Evolutionary conservation across 2,888 invertebrate genomes (phyloP).

Genomic region (Synergus gifuensis): DNA sequence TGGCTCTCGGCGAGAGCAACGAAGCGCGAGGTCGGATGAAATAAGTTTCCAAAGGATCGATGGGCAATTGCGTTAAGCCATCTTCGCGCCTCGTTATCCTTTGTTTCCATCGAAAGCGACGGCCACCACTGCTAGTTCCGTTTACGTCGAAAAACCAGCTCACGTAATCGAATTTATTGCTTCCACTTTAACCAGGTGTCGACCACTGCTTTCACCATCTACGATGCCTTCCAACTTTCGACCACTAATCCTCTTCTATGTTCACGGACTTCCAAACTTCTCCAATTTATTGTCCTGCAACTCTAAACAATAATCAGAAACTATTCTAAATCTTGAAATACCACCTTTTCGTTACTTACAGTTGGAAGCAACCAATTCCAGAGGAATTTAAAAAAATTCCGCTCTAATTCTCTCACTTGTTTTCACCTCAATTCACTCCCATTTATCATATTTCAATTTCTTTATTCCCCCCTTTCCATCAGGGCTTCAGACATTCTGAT

Average conservation of each 20-base stretch:
- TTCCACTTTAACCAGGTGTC: conserved; percentile 42
- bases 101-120: conserved; percentile 58
- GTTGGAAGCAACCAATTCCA: too few species aligned
- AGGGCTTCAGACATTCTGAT: not conserved
- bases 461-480: not conserved
- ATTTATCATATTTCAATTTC: too few species aligned
- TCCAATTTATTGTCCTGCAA: not conserved
- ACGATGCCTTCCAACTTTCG: not conserved
- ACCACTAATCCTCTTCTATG: not conserved
- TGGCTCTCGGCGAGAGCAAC: conserved; percentile 67
- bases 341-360: not conserved
- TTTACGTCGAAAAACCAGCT: conserved; percentile 48
- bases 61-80: conserved; percentile 73
- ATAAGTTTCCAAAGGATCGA: conserved; percentile 69
- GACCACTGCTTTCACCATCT: conserved; percentile 5
- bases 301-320: not conserved
- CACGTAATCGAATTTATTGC: conserved; percentile 60
- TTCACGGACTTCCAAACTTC: not conserved
- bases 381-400: too few species aligned
- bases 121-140: conserved; percentile 31
- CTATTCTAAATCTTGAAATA: not conserved
- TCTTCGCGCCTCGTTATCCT: conserved; percentile 75
- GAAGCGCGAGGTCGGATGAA: conserved; percentile 57
- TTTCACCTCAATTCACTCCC: too few species aligned
- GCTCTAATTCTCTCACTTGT: too few species aligned